A percentile compares a stretch with the other conserved stretches of the same genome.
Evolutionary conservation across 2,797 vertebrate species (phyloP).

Genomic region (Lateolabrax maculatus): DNA sequence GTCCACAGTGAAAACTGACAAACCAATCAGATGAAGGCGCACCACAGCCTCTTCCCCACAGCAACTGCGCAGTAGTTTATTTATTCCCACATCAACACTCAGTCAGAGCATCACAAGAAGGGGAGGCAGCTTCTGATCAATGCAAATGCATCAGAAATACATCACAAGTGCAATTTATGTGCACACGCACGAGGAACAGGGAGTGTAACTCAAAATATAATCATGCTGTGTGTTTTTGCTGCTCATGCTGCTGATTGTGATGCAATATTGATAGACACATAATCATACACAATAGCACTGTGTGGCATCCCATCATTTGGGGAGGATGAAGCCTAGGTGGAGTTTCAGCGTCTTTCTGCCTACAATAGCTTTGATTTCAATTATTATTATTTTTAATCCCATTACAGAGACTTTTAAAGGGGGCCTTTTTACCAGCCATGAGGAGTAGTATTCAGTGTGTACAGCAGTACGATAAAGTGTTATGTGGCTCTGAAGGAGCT

Average conservation of each 20-base stretch:
- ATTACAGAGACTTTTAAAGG: no score
- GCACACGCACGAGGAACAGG: not conserved
- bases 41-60: not conserved
- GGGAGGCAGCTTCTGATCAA: not conserved
- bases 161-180: not conserved
- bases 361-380: no score
- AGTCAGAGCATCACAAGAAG: constrained; percentile 1
- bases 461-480: not conserved
- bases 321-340: not conserved
- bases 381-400: not conserved
- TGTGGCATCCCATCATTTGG: not conserved
- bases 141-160: no score
- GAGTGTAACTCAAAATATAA: not conserved
- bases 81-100: constrained; percentile 37
- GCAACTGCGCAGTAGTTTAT: constrained; percentile 14
- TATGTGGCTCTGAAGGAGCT: not conserved
- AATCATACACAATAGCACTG: not conserved
- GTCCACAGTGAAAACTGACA: not conserved
- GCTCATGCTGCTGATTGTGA: not conserved
- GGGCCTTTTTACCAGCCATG: no score
- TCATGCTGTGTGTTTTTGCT: not conserved
- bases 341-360: no score
- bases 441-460: not conserved
- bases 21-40: not conserved
- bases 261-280: not conserved